Evolutionary conservation across 2,888 invertebrate genomes (phyloP).

Genomic region (Harpalus rufipes): DNA sequence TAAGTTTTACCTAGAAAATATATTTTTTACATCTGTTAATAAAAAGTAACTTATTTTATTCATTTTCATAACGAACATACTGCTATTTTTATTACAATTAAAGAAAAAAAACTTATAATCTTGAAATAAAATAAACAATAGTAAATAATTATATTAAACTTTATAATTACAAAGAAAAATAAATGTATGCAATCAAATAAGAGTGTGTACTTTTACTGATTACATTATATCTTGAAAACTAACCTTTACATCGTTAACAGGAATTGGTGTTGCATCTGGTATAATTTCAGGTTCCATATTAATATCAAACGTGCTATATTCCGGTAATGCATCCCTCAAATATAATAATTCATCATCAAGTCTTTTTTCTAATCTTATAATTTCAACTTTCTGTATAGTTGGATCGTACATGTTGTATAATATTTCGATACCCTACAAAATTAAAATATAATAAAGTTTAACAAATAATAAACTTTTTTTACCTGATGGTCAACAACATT

Average conservation of each 20-base stretch:
- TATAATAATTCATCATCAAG: conserved; percentile 94
- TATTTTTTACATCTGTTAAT: not conserved
- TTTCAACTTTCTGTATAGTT: conserved; percentile 92
- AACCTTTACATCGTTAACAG: conserved; percentile 86
- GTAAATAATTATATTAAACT: no score
- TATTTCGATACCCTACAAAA: conserved; percentile 80
- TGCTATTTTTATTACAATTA: no score
- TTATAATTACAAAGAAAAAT: no score
- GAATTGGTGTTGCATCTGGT: conserved; percentile 88
- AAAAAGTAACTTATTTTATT: no score
- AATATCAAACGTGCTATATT: conserved; percentile 94
- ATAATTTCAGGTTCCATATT: conserved; percentile 93
- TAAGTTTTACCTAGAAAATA: conserved; percentile 82
- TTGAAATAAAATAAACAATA: no score
- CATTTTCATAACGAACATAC: no score
- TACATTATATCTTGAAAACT: not conserved
- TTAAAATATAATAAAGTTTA: conserved; percentile 10
- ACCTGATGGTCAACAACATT: conserved; percentile 94
- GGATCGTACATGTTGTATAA: conserved; percentile 96
- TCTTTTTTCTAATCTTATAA: conserved; percentile 94
- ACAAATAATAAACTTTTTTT: conserved; percentile 39
- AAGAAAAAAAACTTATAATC: no score
- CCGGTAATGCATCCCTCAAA: conserved; percentile 92
- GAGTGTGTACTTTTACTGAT: no score
- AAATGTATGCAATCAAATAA: not conserved